These are phyloP conservation scores for Zapus hudsonius DNA, from an alignment of 2,113 vertebrate species.

Conservation along the genomic window DNA sequence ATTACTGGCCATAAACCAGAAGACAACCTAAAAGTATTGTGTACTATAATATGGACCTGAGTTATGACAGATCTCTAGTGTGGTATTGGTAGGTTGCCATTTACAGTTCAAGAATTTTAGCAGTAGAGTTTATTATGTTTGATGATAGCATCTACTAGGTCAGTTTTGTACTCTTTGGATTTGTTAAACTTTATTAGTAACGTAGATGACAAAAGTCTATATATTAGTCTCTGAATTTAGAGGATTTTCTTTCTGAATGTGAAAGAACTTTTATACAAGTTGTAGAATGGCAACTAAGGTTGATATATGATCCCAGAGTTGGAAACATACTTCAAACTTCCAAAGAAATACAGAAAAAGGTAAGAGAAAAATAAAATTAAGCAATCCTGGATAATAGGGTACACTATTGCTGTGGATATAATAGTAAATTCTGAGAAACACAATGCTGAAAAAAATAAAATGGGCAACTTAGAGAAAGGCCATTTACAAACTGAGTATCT, in stretches of 20 bases:
- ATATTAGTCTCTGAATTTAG: slow-evolving; percentile 37
- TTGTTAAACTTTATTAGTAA: slow-evolving; percentile 11
- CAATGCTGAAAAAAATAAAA: background rate
- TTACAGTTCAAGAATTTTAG: background rate
- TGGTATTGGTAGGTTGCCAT: background rate
- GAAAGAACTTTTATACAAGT: background rate
- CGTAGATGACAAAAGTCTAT: background rate
- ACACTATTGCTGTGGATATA: no score
- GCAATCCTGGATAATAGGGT: background rate
- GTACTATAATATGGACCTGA: background rate
- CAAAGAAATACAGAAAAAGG: slow-evolving; percentile 8
- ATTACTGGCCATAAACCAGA: background rate
- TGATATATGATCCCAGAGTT: background rate
- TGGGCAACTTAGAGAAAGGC: background rate
- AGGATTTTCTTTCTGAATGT: background rate
- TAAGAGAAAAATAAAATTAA: slow-evolving; percentile 3
- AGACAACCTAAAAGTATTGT: background rate
- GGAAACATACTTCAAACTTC: slow-evolving; percentile 19
- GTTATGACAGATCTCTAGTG: background rate
- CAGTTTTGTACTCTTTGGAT: background rate
- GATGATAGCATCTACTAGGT: background rate
- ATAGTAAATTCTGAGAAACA: background rate
- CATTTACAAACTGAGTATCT: background rate
- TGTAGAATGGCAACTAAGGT: background rate
- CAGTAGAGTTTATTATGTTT: background rate